Evolutionary conservation across 1,140 invertebrate genomes (phyloP).

Genomic region (Saxidomus purpurata): DNA sequence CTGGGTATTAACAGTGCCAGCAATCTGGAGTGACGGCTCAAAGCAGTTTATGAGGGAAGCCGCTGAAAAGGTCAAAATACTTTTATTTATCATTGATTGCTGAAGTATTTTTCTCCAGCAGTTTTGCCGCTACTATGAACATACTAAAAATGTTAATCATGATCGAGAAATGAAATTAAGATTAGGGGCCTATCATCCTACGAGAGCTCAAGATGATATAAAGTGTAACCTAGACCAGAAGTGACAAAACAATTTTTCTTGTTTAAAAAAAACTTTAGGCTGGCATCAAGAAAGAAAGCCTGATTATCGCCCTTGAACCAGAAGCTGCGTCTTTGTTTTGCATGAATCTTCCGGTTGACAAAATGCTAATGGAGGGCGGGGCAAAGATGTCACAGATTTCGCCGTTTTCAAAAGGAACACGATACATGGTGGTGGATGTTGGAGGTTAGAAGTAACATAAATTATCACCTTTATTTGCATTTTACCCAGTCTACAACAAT

Average conservation of each 20-base stretch:
- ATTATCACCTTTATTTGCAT: too few relatives aligned
- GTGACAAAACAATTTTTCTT: too few relatives aligned
- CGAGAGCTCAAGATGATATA: too few relatives aligned
- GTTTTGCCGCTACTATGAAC: too few relatives aligned
- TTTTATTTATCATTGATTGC: not conserved
- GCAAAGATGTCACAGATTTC: not conserved
- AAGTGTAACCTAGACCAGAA: too few relatives aligned
- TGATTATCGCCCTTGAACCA: conserved; percentile 70
- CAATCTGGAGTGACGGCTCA: conserved; percentile 43
- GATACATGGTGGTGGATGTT: conserved; percentile 68
- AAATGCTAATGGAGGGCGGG: conserved; percentile 11
- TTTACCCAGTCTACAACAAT: too few relatives aligned
- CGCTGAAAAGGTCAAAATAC: conserved; percentile 30
- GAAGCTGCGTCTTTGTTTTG: conserved; percentile 71
- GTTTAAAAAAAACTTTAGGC: conserved; percentile 62
- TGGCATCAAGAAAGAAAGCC: conserved; percentile 53
- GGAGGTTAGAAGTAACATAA: conserved; percentile 56
- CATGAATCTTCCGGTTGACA: conserved; percentile 59
- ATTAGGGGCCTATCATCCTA: too few relatives aligned
- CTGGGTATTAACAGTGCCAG: conserved; percentile 34
- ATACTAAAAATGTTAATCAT: too few relatives aligned
- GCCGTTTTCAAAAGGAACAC: conserved; percentile 53
- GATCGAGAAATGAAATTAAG: too few relatives aligned
- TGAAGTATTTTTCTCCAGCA: too few relatives aligned
- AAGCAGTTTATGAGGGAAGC: conserved; percentile 64